Conservation (phyloP, 2,797 vertebrate genomes). For the Myotis vivesi region DNA sequence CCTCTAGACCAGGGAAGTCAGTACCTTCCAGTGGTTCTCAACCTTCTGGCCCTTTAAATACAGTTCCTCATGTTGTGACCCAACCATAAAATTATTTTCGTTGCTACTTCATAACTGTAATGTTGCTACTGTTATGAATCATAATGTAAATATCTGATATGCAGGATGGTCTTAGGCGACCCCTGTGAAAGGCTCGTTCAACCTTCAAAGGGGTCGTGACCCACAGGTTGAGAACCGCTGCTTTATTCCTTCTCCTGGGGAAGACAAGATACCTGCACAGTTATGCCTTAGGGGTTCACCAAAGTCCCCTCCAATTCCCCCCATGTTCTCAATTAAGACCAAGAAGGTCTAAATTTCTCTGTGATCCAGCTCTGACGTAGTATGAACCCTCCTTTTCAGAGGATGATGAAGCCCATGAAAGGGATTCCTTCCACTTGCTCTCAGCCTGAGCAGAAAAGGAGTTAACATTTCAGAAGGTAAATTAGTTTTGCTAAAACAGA, state of each 20-base stretch:
- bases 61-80: too few species aligned
- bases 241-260: neutral
- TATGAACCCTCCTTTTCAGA: neutral
- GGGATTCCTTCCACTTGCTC: neutral
- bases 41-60: too few species aligned
- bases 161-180: too few species aligned
- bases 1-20: neutral
- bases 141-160: too few species aligned
- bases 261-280: neutral
- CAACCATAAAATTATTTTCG: too few species aligned
- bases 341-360: neutral
- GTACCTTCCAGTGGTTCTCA: neutral
- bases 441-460: neutral
- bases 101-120: too few species aligned
- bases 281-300: neutral
- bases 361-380: neutral
- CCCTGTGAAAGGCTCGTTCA: too few species aligned
- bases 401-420: neutral
- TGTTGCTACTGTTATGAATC: too few species aligned
- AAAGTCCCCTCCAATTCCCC: neutral
- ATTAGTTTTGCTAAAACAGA: constrained; percentile 9
- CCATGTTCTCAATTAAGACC: neutral
- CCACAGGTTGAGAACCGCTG: too few species aligned
- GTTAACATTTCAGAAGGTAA: neutral
- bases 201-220: too few species aligned